Percentiles rank a stretch among this genome's conserved stretches.
phyloP scores from a whole-genome alignment of 1,140 invertebrate species.

The Cardiocondyla obscurior region DNA sequence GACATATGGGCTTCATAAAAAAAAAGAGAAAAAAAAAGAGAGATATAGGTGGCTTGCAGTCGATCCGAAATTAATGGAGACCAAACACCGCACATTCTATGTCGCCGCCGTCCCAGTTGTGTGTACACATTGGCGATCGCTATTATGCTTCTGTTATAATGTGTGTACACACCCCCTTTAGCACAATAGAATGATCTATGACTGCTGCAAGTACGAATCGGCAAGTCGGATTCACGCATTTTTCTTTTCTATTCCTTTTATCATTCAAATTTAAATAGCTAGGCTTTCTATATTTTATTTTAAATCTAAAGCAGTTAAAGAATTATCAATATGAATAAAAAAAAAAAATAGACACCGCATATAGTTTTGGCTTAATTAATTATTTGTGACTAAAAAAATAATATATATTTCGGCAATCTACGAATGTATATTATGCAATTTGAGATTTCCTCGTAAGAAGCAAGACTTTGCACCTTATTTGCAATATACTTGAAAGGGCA shows the following conservation, averaged over 20 bases:
- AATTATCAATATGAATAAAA: too few relatives aligned
- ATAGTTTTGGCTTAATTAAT: too few relatives aligned
- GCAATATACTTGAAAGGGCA: neutral
- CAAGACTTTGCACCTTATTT: neutral
- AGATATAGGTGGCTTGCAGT: constrained; percentile 70
- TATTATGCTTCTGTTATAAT: constrained; percentile 75
- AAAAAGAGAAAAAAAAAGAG: constrained; percentile 79
- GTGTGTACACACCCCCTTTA: constrained; percentile 76
- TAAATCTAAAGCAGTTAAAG: too few relatives aligned
- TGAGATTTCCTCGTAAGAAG: neutral
- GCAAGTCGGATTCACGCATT: constrained; percentile 40
- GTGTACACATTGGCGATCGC: constrained; percentile 73
- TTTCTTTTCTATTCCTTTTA: neutral
- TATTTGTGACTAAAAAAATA: neutral
- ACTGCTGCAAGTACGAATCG: constrained; percentile 47
- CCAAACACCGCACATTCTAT: constrained; percentile 80
- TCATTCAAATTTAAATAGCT: too few relatives aligned
- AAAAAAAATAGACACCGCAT: too few relatives aligned
- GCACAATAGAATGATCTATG: constrained; percentile 78
- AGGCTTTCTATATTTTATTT: too few relatives aligned
- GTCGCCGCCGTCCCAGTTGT: constrained; percentile 71
- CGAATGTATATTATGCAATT: neutral
- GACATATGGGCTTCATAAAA: constrained; percentile 81
- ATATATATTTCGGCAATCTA: too few relatives aligned
- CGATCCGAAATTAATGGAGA: constrained; percentile 83